Conservation (phyloP, 2,797 vertebrate genomes). For the Chromis chromis region DNA sequence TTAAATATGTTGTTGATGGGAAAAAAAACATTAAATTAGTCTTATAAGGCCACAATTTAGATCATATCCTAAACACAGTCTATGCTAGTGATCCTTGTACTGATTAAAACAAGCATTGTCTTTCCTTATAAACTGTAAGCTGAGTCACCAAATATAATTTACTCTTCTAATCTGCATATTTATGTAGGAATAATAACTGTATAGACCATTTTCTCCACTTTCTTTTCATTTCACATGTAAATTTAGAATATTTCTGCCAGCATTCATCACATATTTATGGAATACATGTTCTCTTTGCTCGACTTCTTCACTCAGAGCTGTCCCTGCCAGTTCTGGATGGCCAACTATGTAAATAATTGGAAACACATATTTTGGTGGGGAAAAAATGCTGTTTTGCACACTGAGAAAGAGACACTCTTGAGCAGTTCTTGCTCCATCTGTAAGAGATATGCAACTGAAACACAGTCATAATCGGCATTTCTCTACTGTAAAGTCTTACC, state of each 20-base stretch:
- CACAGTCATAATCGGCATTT: not conserved
- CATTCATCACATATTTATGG: not conserved
- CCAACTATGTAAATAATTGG: too few species aligned
- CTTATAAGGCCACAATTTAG: not conserved
- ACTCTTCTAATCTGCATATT: not conserved
- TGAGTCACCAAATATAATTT: not conserved
- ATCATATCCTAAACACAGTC: not conserved
- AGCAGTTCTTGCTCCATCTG: not conserved
- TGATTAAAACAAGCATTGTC: too few species aligned
- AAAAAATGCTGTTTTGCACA: too few species aligned
- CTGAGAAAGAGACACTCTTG: too few species aligned
- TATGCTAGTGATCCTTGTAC: not conserved
- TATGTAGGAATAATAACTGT: not conserved
- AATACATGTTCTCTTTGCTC: not conserved
- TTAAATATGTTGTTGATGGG: not conserved
- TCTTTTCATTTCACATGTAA: not conserved
- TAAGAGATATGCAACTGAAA: not conserved
- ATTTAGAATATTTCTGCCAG: not conserved
- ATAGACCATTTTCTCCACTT: not conserved
- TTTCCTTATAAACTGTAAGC: too few species aligned
- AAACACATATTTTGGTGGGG: too few species aligned
- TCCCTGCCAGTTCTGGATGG: not conserved
- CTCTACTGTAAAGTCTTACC: constrained; percentile 64
- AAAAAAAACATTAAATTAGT: not conserved
- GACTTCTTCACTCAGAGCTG: not conserved